phyloP scores from a whole-genome alignment of 2,113 vertebrate species.

The Hippopotamus amphibius region DNA sequence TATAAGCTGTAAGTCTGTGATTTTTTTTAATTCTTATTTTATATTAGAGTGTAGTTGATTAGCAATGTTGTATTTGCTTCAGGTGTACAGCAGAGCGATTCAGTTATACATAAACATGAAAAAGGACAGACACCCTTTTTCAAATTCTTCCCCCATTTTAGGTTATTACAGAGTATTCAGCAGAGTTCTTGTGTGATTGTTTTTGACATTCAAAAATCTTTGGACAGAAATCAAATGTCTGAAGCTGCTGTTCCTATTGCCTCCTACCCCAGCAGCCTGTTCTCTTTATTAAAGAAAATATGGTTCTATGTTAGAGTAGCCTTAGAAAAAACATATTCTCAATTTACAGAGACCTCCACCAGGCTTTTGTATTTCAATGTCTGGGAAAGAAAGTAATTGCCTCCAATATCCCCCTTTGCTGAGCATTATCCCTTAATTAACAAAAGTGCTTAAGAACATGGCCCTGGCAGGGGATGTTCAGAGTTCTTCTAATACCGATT shows the following conservation, averaged over 20 bases:
- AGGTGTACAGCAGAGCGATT: neutral
- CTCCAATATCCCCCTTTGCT: neutral
- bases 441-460: slow-evolving; percentile 34
- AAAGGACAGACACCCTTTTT: neutral
- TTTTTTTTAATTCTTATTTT: accelerated
- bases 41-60: neutral
- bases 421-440: slow-evolving; percentile 41
- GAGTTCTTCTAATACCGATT: neutral
- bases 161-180: neutral
- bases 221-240: neutral
- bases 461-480: neutral
- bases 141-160: neutral
- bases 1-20: neutral
- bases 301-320: neutral
- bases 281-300: slow-evolving; percentile 12
- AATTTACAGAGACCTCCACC: neutral
- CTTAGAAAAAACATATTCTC: neutral
- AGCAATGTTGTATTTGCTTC: neutral
- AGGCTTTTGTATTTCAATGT: neutral
- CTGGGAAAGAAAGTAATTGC: slow-evolving; percentile 1
- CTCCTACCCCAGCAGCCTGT: accelerated
- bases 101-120: neutral
- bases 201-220: neutral
- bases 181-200: neutral
- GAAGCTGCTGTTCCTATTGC: neutral